These are phyloP conservation scores for Lasioglossum oenotherae DNA, from an alignment of 2,888 invertebrate genomes.

Conservation along the genomic window DNA sequence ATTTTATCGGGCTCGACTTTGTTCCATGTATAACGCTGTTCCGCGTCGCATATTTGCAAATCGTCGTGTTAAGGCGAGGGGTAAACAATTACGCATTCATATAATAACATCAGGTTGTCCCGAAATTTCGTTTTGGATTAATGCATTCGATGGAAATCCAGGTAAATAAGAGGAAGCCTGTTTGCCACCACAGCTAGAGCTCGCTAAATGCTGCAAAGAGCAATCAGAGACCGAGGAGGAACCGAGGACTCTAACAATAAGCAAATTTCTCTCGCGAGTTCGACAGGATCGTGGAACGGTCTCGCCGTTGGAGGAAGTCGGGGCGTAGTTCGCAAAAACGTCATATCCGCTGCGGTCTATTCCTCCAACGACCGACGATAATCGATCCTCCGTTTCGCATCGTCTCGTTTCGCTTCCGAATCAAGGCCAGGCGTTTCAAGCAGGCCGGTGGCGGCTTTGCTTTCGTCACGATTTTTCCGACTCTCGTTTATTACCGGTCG, in stretches of 20 bases:
- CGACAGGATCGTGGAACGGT: neutral
- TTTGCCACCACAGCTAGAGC: neutral
- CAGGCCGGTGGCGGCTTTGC: conserved; percentile 12
- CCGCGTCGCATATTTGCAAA: too few relatives aligned
- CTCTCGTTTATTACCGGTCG: conserved; percentile 57
- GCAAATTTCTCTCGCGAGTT: neutral
- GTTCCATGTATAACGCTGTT: neutral
- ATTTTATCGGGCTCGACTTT: conserved; percentile 65
- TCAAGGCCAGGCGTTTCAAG: conserved; percentile 57
- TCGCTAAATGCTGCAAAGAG: neutral
- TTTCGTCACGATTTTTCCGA: conserved; percentile 63
- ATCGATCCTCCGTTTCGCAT: conserved; percentile 67
- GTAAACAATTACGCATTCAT: neutral
- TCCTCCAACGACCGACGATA: conserved; percentile 67
- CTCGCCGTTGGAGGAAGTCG: neutral
- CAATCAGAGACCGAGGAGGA: neutral
- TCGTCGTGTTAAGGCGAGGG: too few relatives aligned
- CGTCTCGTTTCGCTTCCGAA: conserved; percentile 56
- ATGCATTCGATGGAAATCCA: neutral
- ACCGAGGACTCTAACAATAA: neutral
- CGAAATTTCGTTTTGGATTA: too few relatives aligned
- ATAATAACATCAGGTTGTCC: neutral
- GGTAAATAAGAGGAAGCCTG: neutral
- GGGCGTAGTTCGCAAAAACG: conserved; percentile 49
- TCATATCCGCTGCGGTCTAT: conserved; percentile 63